Evolutionary conservation across 2,888 invertebrate genomes (phyloP).

Genomic region (Lydus trimaculatus): DNA sequence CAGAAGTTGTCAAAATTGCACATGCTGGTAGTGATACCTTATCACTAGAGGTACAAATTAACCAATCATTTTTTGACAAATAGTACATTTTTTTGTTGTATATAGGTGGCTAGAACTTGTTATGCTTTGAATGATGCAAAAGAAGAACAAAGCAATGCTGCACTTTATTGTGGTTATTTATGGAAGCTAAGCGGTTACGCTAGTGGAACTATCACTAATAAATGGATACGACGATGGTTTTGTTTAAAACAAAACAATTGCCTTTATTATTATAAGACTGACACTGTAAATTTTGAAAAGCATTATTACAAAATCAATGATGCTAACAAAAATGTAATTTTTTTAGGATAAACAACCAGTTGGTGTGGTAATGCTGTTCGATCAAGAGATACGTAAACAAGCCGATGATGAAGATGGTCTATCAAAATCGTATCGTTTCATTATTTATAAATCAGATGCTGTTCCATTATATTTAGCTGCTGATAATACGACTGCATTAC

Average conservation of each 20-base stretch:
- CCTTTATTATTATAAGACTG: conserved; percentile 93
- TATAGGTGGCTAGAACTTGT: conserved; percentile 85
- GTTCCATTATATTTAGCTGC: conserved; percentile 80
- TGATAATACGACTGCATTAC: conserved; percentile 71
- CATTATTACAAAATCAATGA: background rate
- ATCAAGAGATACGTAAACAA: conserved; percentile 74
- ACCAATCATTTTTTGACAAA: background rate
- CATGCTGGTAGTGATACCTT: conserved; percentile 87
- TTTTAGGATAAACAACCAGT: conserved; percentile 84
- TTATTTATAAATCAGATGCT: conserved; percentile 75
- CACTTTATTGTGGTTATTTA: conserved; percentile 77
- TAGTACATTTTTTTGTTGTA: no score
- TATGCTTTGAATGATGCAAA: conserved; percentile 77
- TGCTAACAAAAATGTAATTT: background rate
- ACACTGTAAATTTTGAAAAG: conserved; percentile 67
- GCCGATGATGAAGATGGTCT: conserved; percentile 68
- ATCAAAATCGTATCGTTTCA: conserved; percentile 70
- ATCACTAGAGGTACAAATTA: conserved; percentile 72
- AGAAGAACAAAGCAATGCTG: conserved; percentile 67
- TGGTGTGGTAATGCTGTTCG: conserved; percentile 86
- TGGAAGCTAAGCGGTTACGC: conserved; percentile 75
- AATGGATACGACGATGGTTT: conserved; percentile 93
- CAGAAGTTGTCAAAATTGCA: conserved; percentile 91
- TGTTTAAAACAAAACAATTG: conserved; percentile 90
- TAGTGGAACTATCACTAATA: conserved; percentile 63